Conservation (phyloP, 37 sponge, comb jelly and placozoan species). For the Agelas oroides region DNA sequence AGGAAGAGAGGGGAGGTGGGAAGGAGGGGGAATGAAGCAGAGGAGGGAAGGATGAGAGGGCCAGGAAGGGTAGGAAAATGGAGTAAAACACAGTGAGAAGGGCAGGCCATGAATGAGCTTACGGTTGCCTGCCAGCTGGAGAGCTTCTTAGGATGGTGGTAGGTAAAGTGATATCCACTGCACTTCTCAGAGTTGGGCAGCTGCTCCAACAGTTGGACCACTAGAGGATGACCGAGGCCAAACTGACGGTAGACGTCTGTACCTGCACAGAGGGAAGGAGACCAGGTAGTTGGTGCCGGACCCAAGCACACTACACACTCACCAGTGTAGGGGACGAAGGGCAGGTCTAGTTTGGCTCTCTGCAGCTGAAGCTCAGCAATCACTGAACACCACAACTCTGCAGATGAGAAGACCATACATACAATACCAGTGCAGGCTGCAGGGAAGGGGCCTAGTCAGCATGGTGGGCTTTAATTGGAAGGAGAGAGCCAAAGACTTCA, state of each 20-base stretch:
- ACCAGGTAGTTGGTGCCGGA: too few relatives aligned
- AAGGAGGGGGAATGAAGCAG: too few relatives aligned
- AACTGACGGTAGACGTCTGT: slow-evolving; percentile 50
- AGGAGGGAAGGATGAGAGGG: too few relatives aligned
- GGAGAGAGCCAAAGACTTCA: neutral
- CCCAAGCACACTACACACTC: too few relatives aligned
- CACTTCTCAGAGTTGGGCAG: slow-evolving; percentile 83
- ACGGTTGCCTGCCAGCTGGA: slow-evolving; percentile 64
- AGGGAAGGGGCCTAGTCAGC: neutral
- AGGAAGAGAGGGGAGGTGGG: too few relatives aligned
- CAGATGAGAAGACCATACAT: too few relatives aligned
- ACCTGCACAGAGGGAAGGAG: slow-evolving; percentile 8
- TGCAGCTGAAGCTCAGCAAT: slow-evolving; percentile 38
- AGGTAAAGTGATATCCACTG: slow-evolving; percentile 72
- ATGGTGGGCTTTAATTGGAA: neutral
- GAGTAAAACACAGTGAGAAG: neutral
- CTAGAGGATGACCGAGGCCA: slow-evolving; percentile 64
- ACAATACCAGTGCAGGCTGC: too few relatives aligned
- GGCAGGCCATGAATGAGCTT: neutral
- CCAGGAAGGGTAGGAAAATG: too few relatives aligned
- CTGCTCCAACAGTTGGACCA: slow-evolving; percentile 87
- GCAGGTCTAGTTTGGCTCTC: slow-evolving; percentile 46
- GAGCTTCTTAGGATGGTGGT: slow-evolving; percentile 50
- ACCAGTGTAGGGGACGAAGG: slow-evolving; percentile 51
- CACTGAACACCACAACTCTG: slow-evolving; percentile 56